Evolutionary conservation across 2,888 invertebrate genomes (phyloP), one percentile per base, ranked within the genome.

Genomic region (Drosophila rubida): DNA sequence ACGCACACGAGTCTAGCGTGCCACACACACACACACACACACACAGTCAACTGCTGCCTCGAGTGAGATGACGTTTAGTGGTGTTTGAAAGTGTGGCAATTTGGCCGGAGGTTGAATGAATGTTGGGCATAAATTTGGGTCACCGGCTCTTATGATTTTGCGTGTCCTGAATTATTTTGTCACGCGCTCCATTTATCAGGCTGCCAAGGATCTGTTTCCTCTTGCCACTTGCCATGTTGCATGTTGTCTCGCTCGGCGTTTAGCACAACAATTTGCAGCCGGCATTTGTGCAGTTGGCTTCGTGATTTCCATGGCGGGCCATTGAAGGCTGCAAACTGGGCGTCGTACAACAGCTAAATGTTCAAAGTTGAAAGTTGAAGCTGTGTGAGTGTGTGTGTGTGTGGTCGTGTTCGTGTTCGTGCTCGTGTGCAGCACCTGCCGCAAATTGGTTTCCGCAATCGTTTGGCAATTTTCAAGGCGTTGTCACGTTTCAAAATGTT

Each of bases 401-500:
- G 32, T 41, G n/a, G n/a, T 19, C 19, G 19, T 58, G 60, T 64
- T n/a, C 19, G 19, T 1, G 3, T 19, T 19, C 19, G 19, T 19
- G 3, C 3, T 19, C 19, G 19, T 58, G 60, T 64, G 71, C 64
- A 59, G 69, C 77, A 81, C 78, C 81, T 81, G 83, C 64, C 62
- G 60, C 78, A 69, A 78, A 69, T 80, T 78, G 78, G 68, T 59
- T 50, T 32, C 58, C 58, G 25, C 76, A 66, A 65, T 54, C 60
- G 42, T 30, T 59, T 74, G 50, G 61, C 61, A 55, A 70, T 61
- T 60, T 67, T 59, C 30, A 57, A 60, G 69, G 59, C 73, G 68
- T 58, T 80, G 79, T 84, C 79, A 80, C 84, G 84, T 80, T 67
- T 64, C 70, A 50, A 74, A 73, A 80, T 70, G 61, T 83, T 73